phyloP scores from a whole-genome alignment of 2,113 vertebrate genomes.

The Forbesichthys agassizii region DNA sequence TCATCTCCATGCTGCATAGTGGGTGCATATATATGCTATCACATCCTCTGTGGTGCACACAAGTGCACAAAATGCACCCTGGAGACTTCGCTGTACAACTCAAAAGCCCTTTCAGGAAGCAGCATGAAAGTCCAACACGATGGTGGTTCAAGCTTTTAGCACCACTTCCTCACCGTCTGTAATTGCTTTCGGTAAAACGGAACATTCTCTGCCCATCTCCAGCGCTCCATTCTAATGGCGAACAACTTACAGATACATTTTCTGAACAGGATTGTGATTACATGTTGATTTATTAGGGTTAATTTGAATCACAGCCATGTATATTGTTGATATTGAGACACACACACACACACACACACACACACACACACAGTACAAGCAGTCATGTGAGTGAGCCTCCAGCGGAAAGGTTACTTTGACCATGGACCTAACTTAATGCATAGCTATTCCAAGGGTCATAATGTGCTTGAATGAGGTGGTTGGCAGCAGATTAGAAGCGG shows the following conservation, averaged over 20 bases:
- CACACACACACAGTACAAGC: background rate
- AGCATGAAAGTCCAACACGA: conserved; percentile 20
- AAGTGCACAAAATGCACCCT: conserved; percentile 20
- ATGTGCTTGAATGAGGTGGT: background rate
- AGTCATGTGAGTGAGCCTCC: conserved; percentile 3
- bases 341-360: background rate
- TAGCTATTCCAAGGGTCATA: background rate
- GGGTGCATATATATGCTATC: too few species aligned
- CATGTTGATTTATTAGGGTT: too few species aligned
- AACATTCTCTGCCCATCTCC: too few species aligned
- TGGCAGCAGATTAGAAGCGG: too few species aligned
- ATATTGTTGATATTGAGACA: background rate
- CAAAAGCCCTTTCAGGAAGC: conserved; percentile 43
- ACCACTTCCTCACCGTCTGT: conserved; percentile 21
- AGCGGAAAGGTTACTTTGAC: conserved; percentile 23
- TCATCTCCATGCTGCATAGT: background rate
- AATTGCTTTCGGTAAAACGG: conserved; percentile 13
- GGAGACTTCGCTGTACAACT: conserved; percentile 30
- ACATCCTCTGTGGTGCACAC: background rate
- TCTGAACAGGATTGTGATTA: too few species aligned
- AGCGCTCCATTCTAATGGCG: background rate
- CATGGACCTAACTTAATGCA: conserved; percentile 18
- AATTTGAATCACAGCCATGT: background rate
- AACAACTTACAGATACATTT: too few species aligned
- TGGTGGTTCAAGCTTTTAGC: conserved; percentile 11